These are phyloP conservation scores for Drosophila affinis DNA, from an alignment of 2,888 invertebrate species.

Conservation along the genomic window DNA sequence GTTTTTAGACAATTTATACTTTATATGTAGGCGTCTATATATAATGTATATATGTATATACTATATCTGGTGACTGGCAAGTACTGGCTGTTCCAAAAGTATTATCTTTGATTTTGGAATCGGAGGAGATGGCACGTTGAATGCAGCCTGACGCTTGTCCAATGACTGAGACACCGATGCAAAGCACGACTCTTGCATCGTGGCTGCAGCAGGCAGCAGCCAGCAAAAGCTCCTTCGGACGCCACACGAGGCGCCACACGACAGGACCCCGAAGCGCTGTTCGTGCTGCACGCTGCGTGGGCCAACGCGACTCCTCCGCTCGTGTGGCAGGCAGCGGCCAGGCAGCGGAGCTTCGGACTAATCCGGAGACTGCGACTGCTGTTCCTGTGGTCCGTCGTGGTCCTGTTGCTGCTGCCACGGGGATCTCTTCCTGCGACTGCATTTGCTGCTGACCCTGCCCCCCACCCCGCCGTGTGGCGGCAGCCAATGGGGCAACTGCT, in stretches of 20 bases:
- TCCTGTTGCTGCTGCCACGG: conserved; percentile 5
- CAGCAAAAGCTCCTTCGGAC: conserved; percentile 3
- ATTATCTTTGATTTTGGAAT: conserved; percentile 4
- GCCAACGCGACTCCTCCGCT: background rate
- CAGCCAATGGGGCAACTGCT: conserved; percentile 67
- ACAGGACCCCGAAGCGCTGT: background rate
- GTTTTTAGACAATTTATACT: background rate
- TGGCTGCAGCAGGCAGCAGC: conserved; percentile 41
- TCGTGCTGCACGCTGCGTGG: background rate
- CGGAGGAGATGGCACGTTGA: conserved; percentile 59
- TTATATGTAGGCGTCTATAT: background rate
- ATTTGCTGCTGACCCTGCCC: background rate
- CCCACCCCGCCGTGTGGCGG: background rate
- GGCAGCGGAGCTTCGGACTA: background rate
- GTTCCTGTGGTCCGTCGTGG: background rate
- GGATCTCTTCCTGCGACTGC: background rate
- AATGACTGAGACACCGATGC: conserved; percentile 66
- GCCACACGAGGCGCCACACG: background rate
- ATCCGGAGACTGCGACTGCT: background rate
- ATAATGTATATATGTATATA: background rate
- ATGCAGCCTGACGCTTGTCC: conserved; percentile 74
- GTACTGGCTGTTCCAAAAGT: background rate
- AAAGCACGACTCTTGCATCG: conserved; percentile 59
- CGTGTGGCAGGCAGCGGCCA: background rate
- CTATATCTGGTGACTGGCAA: background rate